Conservation (phyloP, 2,797 vertebrate genomes). For the Coreius guichenoti region DNA sequence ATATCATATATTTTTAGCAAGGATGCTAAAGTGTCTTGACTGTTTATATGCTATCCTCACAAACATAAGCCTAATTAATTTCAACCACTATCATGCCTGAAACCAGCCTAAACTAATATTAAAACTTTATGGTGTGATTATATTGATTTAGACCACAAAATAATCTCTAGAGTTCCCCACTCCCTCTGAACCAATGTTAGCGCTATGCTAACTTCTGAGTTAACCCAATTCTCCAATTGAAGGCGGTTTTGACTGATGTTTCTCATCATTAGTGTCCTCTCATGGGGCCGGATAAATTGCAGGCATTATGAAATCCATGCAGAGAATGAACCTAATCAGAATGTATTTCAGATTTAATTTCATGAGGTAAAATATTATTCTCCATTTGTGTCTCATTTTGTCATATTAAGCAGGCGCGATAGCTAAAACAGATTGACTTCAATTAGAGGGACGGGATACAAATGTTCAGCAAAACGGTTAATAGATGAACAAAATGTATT, state of each 20-base stretch:
- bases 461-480: constrained; percentile 56
- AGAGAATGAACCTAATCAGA: constrained; percentile 75
- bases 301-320: constrained; percentile 73
- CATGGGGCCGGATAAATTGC: constrained; percentile 69
- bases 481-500: constrained; percentile 60
- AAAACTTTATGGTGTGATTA: neutral
- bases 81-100: constrained; percentile 3
- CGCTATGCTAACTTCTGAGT: constrained; percentile 48
- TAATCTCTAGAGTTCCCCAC: neutral
- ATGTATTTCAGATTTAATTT: constrained; percentile 77
- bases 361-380: constrained; percentile 76
- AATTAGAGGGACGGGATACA: constrained; percentile 60
- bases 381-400: constrained; percentile 77
- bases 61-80: constrained; percentile 8
- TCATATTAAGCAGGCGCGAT: constrained; percentile 74
- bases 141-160: constrained; percentile 27
- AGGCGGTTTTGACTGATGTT: constrained; percentile 73
- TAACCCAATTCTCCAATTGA: constrained; percentile 60
- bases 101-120: constrained; percentile 8
- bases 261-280: constrained; percentile 75
- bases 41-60: neutral
- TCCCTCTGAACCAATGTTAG: constrained; percentile 38
- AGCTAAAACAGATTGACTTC: constrained; percentile 68
- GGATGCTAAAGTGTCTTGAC: neutral
- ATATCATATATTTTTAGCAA: neutral